A percentile compares a stretch with the other conserved stretches of the same genome.
Evolutionary conservation across 1,140 invertebrate species (phyloP).

Genomic region (Magallana ariakensis): DNA sequence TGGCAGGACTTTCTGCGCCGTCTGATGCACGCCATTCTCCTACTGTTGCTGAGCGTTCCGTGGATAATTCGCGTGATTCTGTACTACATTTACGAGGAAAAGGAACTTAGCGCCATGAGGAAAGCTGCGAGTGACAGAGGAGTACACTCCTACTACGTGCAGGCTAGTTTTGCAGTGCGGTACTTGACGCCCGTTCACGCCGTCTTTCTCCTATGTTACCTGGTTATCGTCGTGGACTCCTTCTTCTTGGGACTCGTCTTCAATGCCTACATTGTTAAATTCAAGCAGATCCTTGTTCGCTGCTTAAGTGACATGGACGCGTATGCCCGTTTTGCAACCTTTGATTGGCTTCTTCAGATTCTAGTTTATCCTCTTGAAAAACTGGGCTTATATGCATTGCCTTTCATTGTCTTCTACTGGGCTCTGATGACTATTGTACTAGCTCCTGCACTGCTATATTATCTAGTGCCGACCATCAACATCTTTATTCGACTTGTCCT

Average conservation of each 20-base stretch:
- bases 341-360: background rate
- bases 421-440: background rate
- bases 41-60: background rate
- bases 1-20: background rate
- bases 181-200: background rate
- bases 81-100: conserved; percentile 12
- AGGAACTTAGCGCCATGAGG: background rate
- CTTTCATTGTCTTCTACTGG: background rate
- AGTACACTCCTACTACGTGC: conserved; percentile 5
- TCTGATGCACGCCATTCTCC: background rate
- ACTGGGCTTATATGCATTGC: background rate
- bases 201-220: conserved; percentile 24
- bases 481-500: conserved; percentile 33
- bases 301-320: conserved; percentile 19
- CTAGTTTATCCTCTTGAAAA: conserved; percentile 10
- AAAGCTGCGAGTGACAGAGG: background rate
- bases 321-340: background rate
- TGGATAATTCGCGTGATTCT: conserved; percentile 19
- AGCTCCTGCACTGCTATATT: background rate
- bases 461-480: conserved; percentile 44
- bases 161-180: background rate
- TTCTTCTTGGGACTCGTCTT: conserved; percentile 51
- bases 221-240: background rate
- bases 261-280: background rate
- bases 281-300: background rate